Evolutionary conservation across 37 sponge, comb jelly and placozoan genomes (phyloP).

Genomic region (Dysidea cf. avara): DNA sequence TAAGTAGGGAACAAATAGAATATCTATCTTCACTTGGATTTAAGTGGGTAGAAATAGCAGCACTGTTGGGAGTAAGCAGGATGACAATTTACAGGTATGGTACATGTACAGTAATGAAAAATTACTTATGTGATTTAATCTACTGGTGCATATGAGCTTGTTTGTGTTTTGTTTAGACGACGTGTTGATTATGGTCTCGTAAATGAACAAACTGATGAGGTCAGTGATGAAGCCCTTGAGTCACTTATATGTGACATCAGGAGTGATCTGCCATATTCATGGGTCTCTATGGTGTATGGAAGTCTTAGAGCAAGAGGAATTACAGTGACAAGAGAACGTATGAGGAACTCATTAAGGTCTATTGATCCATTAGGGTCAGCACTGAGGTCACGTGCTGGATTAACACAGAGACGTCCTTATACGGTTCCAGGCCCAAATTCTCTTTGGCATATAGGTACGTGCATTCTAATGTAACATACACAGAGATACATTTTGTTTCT

Average conservation of each 20-base stretch:
- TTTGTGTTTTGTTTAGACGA: too few species aligned
- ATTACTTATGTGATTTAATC: too few species aligned
- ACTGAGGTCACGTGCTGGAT: constrained; percentile 10
- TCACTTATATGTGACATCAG: neutral
- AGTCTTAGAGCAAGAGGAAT: constrained; percentile 17
- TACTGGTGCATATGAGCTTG: too few species aligned
- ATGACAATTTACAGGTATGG: too few species aligned
- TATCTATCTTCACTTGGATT: too few species aligned
- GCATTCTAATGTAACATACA: neutral
- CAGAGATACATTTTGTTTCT: too few species aligned
- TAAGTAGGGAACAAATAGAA: too few species aligned
- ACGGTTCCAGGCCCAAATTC: constrained; percentile 13
- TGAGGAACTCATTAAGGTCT: constrained; percentile 9
- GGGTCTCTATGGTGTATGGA: constrained; percentile 13
- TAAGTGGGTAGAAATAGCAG: too few species aligned
- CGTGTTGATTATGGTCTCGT: constrained; percentile 3
- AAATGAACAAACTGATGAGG: neutral
- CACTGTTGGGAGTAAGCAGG: too few species aligned
- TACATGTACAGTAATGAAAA: too few species aligned
- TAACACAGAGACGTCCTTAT: constrained; percentile 9
- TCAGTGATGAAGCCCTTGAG: neutral
- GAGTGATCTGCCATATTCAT: neutral
- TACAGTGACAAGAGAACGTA: constrained; percentile 9
- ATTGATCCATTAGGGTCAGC: constrained; percentile 8
- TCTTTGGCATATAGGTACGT: constrained; percentile 27